Conservation (phyloP, 2,797 vertebrate genomes). For the Pantherophis alleghaniensis region DNA sequence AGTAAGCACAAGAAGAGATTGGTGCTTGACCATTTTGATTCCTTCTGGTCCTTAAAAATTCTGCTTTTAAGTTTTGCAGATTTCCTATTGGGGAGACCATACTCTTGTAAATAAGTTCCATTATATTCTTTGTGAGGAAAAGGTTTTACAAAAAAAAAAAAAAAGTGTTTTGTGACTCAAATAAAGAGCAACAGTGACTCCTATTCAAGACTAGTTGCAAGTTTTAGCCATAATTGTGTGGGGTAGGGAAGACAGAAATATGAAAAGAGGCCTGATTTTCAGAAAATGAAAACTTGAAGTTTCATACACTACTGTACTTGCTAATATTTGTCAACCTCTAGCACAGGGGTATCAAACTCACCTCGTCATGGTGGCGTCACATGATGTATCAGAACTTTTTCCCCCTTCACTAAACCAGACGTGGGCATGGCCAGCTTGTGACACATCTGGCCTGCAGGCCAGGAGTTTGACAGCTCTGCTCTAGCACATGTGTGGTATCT, state of each 20-base stretch:
- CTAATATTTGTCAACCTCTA: neutral
- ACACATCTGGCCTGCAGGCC: rapidly evolving
- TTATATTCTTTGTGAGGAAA: neutral
- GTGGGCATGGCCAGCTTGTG: too few relatives aligned
- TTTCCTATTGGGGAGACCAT: neutral
- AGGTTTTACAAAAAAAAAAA: neutral
- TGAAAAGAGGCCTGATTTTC: neutral
- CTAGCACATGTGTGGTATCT: too few relatives aligned
- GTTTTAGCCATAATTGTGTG: neutral
- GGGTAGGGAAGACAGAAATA: neutral
- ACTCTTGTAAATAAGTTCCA: neutral
- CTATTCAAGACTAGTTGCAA: neutral
- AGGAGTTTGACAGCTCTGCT: too few relatives aligned
- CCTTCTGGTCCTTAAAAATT: neutral
- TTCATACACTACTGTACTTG: neutral
- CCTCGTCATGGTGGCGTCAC: too few relatives aligned
- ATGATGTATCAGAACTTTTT: too few relatives aligned
- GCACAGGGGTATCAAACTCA: too few relatives aligned
- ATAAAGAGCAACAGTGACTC: too few relatives aligned
- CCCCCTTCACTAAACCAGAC: too few relatives aligned
- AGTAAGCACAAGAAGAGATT: neutral
- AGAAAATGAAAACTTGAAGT: neutral
- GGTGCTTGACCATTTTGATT: neutral
- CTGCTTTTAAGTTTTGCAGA: neutral
- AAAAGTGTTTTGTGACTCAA: neutral